These are phyloP conservation scores for Heliconius nattereri DNA, from an alignment of 1,140 invertebrate genomes.

Conservation along the genomic window DNA sequence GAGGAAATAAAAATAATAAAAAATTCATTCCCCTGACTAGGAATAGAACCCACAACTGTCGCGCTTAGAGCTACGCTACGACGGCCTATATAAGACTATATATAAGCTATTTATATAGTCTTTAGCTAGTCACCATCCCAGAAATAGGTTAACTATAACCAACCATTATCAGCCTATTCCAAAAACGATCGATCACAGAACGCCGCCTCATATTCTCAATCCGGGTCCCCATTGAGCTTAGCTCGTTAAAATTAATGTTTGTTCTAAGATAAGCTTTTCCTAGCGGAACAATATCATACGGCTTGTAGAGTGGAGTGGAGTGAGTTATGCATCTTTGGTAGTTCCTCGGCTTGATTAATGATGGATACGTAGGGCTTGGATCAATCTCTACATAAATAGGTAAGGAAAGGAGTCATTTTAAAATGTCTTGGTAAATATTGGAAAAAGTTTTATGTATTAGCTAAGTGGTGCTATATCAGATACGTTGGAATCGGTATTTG, in stretches of 20 bases:
- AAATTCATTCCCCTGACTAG: no score
- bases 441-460: not conserved
- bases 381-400: not conserved
- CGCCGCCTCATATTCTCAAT: constrained; percentile 25
- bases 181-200: constrained; percentile 16
- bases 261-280: constrained; percentile 35
- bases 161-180: constrained; percentile 8
- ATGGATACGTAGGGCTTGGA: not conserved
- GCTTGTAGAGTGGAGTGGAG: constrained; percentile 1
- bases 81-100: not conserved
- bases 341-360: constrained; percentile 28
- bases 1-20: no score
- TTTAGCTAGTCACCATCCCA: not conserved
- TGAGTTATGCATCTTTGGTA: constrained; percentile 33
- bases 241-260: constrained; percentile 43
- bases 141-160: constrained; percentile 12
- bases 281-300: constrained; percentile 32
- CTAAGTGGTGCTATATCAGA: not conserved
- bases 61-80: no score
- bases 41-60: no score
- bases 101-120: not conserved
- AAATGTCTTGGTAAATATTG: not conserved
- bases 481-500: no score
- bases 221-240: constrained; percentile 32
- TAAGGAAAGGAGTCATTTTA: not conserved